Base-by-base conservation (phyloP, 2,888 invertebrate species). In the Torymus aiolomorphi region DNA sequence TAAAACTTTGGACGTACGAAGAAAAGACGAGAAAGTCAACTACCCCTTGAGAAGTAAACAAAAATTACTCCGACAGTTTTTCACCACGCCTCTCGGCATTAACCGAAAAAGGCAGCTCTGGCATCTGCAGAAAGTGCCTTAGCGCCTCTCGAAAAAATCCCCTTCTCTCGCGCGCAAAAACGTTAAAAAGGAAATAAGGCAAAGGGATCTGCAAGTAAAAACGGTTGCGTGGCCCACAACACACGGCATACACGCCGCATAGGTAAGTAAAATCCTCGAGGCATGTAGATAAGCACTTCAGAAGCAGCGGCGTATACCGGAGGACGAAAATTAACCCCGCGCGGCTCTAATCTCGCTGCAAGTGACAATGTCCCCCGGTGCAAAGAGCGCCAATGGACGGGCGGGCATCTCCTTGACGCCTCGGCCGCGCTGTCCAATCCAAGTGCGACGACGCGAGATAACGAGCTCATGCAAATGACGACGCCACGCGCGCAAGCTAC, bases 381-480 rank as follows among this genome's bases (percentile, higher is more conserved):
- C 42, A 42, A 42, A 42, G 42, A 42, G 42, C 42, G 42, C 42
- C 42, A 42, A 42, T 42, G 42, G 42, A 42, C 42, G 42, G 42
- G 42, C 8, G 8, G 51, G 71, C 63, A 51, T 70, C 70, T 69
- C 76, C 54, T 63, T 69, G 62, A 75, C 75, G 66, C 66, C 66
- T 3, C 2, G 8, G 14, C 59, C n/a, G 56, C 56, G 56, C 56
- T 42, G 18, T 61, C 78, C 78, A 73, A 67, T 73, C 49, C 72
- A 62, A 62, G 52, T 57, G 76, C 76, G 70, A 51, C 70, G 49
- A 49, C 18, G 57, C 69, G 78, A 74, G 63, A 74, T 78, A 78
- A 78, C 78, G 51, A 69, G 78, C 74, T 51, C 63, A 52, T 78
- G 74, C 78, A 56, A 69, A 69, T 63, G 78, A 78, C 78, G 57